Evolutionary conservation across 2,797 vertebrate species (phyloP).

Genomic region (Arnoldichthys spilopterus): DNA sequence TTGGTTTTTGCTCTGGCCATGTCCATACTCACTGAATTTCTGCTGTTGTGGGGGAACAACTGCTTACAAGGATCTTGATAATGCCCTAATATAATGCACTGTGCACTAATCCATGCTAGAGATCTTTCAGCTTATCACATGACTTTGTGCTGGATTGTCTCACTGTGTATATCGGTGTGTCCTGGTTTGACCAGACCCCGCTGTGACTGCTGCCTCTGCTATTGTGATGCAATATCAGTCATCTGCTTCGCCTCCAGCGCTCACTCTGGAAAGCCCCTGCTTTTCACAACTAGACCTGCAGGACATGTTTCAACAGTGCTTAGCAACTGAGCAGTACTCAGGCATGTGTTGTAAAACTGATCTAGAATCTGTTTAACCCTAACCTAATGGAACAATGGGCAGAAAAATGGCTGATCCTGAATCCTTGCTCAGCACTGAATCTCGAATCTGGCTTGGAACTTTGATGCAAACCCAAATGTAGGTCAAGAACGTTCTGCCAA

Average conservation of each 20-base stretch:
- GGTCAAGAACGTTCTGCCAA: no score
- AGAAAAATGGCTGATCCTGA: no score
- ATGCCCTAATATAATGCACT: neutral
- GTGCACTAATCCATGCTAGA: neutral
- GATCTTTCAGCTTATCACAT: neutral
- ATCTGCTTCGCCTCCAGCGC: neutral
- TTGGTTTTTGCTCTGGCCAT: no score
- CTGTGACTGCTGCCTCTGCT: neutral
- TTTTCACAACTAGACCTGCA: neutral
- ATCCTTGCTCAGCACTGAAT: no score
- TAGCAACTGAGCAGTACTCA: neutral
- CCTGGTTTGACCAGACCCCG: conserved; percentile 4
- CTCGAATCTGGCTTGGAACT: neutral
- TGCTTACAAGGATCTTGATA: neutral
- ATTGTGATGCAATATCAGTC: conserved; percentile 8
- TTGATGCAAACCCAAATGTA: no score
- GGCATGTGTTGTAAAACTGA: neutral
- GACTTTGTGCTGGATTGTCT: neutral
- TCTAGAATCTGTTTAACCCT: neutral
- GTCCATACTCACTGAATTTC: no score
- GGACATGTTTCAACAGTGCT: neutral
- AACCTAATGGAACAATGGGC: neutral
- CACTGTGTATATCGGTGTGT: neutral
- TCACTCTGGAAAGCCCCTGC: neutral
- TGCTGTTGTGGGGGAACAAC: neutral